These are phyloP conservation scores for Mnemiopsis leidyi DNA, from an alignment of 37 sponge, comb jelly and placozoan species.

Conservation along the genomic window DNA sequence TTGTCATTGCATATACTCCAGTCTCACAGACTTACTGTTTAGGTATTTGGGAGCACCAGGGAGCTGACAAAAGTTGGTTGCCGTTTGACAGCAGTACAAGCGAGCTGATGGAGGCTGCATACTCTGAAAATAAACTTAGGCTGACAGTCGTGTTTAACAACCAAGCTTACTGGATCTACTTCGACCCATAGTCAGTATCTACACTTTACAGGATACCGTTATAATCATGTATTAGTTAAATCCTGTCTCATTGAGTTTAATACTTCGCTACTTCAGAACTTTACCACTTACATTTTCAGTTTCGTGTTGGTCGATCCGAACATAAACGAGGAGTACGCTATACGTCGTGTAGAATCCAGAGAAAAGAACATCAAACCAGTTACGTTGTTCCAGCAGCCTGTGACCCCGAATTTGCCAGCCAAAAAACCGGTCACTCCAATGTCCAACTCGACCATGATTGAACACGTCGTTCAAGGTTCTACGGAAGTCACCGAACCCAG, in stretches of 20 bases:
- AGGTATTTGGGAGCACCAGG: conserved; percentile 55
- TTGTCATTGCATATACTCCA: too few species aligned
- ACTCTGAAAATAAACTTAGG: background rate
- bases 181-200: conserved; percentile 46
- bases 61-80: conserved; percentile 5
- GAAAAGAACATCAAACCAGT: conserved; percentile 8
- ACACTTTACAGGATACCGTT: background rate
- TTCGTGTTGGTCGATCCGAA: conserved; percentile 53
- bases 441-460: conserved; percentile 62
- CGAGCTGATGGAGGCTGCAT: conserved; percentile 30
- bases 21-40: too few species aligned
- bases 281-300: background rate
- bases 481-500: background rate
- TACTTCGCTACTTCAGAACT: too few species aligned
- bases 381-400: conserved; percentile 1
- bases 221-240: too few species aligned
- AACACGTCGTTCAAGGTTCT: background rate
- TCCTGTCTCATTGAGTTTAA: too few species aligned
- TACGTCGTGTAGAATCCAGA: background rate
- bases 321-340: conserved; percentile 48
- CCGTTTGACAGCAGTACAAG: conserved; percentile 7
- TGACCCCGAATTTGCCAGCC: background rate
- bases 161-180: conserved; percentile 66
- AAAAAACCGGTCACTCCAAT: conserved; percentile 47
- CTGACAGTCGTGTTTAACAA: conserved; percentile 57